phyloP scores from a whole-genome alignment of 1,140 invertebrate genomes.

The Zaprionus taronus region DNA sequence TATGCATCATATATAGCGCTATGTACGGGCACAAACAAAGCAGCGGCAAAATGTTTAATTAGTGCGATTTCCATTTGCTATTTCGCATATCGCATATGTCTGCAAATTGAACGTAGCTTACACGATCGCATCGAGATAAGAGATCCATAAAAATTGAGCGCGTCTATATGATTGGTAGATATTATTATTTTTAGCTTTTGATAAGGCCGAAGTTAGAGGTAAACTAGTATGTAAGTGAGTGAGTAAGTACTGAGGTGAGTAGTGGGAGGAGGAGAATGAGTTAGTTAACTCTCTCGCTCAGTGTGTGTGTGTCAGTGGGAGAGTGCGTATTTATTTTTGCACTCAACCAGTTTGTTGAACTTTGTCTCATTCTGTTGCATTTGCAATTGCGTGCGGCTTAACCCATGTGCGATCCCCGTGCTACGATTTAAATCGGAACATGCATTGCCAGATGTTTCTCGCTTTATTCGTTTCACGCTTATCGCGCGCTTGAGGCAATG shows the following conservation, averaged over 20 bases:
- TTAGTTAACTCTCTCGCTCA: background rate
- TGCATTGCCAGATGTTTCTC: slow-evolving; percentile 26
- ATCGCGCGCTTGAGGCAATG: slow-evolving; percentile 14
- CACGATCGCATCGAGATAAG: slow-evolving; percentile 1
- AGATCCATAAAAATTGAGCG: background rate
- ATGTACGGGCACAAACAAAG: background rate
- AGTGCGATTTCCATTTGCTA: background rate
- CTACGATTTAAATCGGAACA: background rate
- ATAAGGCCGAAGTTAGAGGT: slow-evolving; percentile 1
- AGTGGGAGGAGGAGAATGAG: background rate
- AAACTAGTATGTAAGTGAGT: background rate
- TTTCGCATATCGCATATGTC: slow-evolving; percentile 5
- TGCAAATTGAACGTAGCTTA: background rate
- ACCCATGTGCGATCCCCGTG: background rate
- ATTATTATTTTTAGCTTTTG: background rate
- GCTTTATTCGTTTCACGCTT: slow-evolving; percentile 14
- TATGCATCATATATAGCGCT: background rate
- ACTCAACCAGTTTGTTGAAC: slow-evolving; percentile 57
- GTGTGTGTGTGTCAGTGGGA: background rate
- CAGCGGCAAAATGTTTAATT: slow-evolving; percentile 7
- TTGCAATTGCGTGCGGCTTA: slow-evolving; percentile 16
- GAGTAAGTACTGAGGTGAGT: background rate
- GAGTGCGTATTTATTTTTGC: slow-evolving; percentile 46
- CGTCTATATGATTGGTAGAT: background rate
- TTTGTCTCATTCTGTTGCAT: slow-evolving; percentile 33